Conservation (phyloP, 2,113 vertebrate species). For the Glareola pratincola region DNA sequence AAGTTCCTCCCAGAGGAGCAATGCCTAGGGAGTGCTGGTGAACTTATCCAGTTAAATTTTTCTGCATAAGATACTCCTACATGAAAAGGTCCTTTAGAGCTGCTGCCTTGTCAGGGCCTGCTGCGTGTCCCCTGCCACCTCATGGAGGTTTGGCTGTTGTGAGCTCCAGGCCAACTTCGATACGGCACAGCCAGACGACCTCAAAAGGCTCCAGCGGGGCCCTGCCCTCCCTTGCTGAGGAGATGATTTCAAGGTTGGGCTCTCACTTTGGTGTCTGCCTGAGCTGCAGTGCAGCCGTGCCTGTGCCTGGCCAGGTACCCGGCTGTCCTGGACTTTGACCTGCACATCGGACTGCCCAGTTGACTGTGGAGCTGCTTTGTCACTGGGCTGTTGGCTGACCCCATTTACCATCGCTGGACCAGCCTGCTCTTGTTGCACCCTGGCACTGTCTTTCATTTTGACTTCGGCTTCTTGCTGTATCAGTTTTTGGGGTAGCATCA, state of each 20-base stretch:
- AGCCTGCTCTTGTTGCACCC: not conserved
- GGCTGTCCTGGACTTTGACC: not conserved
- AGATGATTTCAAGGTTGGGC: not conserved
- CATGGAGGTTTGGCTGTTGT: not conserved
- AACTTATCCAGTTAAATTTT: not conserved
- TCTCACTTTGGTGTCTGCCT: no score
- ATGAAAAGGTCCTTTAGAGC: not conserved
- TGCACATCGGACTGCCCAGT: not conserved
- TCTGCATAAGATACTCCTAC: not conserved
- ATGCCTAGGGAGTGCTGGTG: fast-evolving
- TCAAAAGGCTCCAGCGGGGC: fast-evolving
- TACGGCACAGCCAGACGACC: no score
- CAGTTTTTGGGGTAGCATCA: not conserved
- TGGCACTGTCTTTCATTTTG: not conserved
- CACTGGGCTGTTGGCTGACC: not conserved
- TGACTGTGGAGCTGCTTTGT: not conserved
- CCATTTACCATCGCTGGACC: not conserved
- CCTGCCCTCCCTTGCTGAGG: not conserved
- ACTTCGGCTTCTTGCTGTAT: not conserved
- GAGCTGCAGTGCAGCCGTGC: not conserved
- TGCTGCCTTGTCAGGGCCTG: not conserved
- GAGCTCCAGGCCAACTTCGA: not conserved
- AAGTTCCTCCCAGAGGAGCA: not conserved
- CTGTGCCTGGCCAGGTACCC: not conserved
- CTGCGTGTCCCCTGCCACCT: fast-evolving